Percentiles rank a stretch among this genome's conserved stretches.
Evolutionary conservation across 1,140 invertebrate species (phyloP).

Genomic region (Dinoponera quadriceps): DNA sequence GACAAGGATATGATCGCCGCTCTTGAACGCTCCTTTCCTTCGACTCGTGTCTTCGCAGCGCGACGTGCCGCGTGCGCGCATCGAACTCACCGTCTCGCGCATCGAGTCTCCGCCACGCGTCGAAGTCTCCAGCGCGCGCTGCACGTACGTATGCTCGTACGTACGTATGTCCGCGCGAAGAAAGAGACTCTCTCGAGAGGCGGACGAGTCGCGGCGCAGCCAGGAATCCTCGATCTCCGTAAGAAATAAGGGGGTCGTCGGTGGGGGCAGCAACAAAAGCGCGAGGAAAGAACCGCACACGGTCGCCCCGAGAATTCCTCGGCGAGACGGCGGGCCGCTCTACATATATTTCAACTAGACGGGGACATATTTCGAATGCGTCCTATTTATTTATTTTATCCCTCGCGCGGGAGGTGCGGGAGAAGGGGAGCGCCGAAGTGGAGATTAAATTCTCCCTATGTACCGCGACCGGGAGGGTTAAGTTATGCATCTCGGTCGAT

Average conservation of each 20-base stretch:
- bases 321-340: conserved; percentile 62
- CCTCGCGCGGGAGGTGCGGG: conserved; percentile 31
- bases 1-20: not conserved
- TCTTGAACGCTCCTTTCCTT: not conserved
- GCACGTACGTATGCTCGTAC: not conserved
- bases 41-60: not conserved
- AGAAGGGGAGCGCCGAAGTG: conserved; percentile 29
- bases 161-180: conserved; percentile 3
- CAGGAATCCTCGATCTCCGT: conserved; percentile 65
- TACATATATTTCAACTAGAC: conserved; percentile 76
- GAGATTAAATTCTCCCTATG: conserved; percentile 75
- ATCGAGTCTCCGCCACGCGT: conserved; percentile 27
- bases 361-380: conserved; percentile 75
- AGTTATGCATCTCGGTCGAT: conserved; percentile 76
- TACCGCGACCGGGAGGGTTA: conserved; percentile 67
- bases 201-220: conserved; percentile 55
- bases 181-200: conserved; percentile 4
- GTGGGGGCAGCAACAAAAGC: conserved; percentile 61
- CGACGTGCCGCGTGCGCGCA: conserved; percentile 9
- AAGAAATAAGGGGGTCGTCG: conserved; percentile 48
- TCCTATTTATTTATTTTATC: conserved; percentile 77
- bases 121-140: not conserved
- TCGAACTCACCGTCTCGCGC: conserved; percentile 12
- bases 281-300: conserved; percentile 20
- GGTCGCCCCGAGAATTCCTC: conserved; percentile 58